Conservation (phyloP, 2,113 vertebrate species). For the Pristiophorus japonicus region DNA sequence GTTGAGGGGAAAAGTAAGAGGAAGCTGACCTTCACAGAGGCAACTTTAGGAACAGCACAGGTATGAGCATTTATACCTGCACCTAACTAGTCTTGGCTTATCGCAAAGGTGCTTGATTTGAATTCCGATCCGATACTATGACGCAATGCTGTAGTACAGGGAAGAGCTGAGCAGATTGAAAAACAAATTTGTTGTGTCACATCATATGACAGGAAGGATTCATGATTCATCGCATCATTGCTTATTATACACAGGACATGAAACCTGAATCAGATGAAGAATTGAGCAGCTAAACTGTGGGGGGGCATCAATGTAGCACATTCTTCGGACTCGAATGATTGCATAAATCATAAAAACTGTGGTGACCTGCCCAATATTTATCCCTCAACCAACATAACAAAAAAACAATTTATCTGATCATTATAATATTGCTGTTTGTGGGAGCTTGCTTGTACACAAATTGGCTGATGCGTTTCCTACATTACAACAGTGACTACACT, state of each 20-base stretch:
- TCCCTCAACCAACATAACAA: too few relatives aligned
- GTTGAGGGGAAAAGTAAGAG: not conserved
- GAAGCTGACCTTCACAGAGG: not conserved
- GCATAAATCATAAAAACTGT: not conserved
- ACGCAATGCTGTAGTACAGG: not conserved
- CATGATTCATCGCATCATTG: not conserved
- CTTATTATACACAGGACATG: not conserved
- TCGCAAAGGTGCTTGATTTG: not conserved
- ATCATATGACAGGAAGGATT: conserved; percentile 11
- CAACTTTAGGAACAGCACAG: not conserved
- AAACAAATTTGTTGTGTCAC: not conserved
- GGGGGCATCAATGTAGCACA: too few relatives aligned
- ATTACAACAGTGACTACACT: too few relatives aligned
- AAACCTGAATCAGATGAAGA: not conserved
- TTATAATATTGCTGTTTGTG: too few relatives aligned
- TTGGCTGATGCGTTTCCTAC: too few relatives aligned
- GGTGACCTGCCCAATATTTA: too few relatives aligned
- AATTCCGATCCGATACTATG: not conserved
- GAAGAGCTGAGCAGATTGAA: not conserved
- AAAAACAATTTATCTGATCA: too few relatives aligned
- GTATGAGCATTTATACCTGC: not conserved
- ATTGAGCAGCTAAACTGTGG: not conserved
- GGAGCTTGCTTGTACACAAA: too few relatives aligned
- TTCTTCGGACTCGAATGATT: too few relatives aligned
- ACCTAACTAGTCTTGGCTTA: not conserved